phyloP scores from a whole-genome alignment of 2,888 invertebrate species.

The Plebejus anna region DNA sequence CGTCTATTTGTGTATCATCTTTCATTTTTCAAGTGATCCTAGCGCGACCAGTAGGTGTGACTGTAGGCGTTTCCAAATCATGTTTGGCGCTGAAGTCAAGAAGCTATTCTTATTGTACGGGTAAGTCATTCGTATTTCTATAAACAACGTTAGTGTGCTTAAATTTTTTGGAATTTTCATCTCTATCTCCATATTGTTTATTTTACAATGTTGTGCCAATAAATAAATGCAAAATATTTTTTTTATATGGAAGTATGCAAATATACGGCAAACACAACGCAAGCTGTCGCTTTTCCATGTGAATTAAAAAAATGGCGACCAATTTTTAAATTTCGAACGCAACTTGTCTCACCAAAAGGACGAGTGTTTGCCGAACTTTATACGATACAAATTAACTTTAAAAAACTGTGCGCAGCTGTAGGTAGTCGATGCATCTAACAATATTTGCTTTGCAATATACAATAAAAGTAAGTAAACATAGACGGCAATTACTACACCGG shows the following conservation, averaged over 20 bases:
- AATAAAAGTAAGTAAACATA: constrained; percentile 77
- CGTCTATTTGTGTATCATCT: constrained; percentile 27
- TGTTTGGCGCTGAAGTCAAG: constrained; percentile 43
- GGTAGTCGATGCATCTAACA: constrained; percentile 72
- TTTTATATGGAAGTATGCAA: constrained; percentile 4
- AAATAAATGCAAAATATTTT: constrained; percentile 45
- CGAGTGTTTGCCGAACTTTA: constrained; percentile 2
- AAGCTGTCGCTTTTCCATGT: constrained; percentile 9
- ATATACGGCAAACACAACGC: constrained; percentile 1
- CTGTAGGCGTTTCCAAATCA: constrained; percentile 59
- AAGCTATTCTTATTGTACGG: constrained; percentile 10
- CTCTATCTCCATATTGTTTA: neutral
- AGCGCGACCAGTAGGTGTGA: constrained; percentile 47
- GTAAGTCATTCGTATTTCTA: neutral
- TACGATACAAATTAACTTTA: constrained; percentile 63
- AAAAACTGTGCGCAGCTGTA: constrained; percentile 61
- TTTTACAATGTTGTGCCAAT: constrained; percentile 3
- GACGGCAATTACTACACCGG: constrained; percentile 74
- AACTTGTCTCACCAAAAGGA: constrained; percentile 1
- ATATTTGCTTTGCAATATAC: constrained; percentile 75
- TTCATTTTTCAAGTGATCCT: constrained; percentile 47
- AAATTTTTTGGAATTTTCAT: neutral
- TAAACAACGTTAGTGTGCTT: neutral
- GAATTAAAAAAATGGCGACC: neutral
- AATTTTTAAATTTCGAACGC: neutral